Percentiles rank a stretch among this genome's conserved stretches.
Conservation (phyloP, 2,113 vertebrate species). For the Murina feae region DNA sequence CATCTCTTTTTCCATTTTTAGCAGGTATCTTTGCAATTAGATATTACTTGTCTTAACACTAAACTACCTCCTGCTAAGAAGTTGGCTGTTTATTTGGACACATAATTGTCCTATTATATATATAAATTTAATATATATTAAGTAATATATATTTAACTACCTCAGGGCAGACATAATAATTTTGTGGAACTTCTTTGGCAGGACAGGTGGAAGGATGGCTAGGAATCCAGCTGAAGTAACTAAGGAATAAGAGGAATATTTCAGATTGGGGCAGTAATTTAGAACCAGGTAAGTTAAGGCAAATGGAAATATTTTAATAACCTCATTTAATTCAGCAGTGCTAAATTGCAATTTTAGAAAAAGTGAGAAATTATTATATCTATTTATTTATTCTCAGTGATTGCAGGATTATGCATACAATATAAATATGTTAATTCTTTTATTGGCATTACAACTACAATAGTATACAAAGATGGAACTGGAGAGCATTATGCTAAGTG, state of each 20-base stretch:
- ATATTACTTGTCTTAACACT: not conserved
- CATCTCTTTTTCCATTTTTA: not conserved
- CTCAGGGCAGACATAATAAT: not conserved
- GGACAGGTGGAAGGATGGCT: slow-evolving; percentile 26
- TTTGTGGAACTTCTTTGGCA: slow-evolving; percentile 9
- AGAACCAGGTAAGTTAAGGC: not conserved
- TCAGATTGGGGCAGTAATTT: slow-evolving; percentile 16
- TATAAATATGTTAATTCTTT: not conserved
- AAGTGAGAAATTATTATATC: not conserved
- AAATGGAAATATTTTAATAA: not conserved
- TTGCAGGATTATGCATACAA: not conserved
- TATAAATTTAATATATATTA: no score
- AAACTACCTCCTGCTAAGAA: not conserved
- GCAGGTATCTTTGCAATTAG: not conserved
- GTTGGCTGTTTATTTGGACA: not conserved
- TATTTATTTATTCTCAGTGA: not conserved
- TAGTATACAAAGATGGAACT: not conserved
- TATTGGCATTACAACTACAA: not conserved
- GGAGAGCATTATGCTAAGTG: no score
- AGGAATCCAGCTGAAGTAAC: slow-evolving; percentile 19
- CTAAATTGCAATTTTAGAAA: not conserved
- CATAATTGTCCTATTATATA: no score
- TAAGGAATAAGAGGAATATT: slow-evolving; percentile 12
- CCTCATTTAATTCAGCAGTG: not conserved
- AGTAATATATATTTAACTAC: slow-evolving; percentile 32